phyloP scores from a whole-genome alignment of 2,888 invertebrate genomes.

The Cheilosia scutellata region DNA sequence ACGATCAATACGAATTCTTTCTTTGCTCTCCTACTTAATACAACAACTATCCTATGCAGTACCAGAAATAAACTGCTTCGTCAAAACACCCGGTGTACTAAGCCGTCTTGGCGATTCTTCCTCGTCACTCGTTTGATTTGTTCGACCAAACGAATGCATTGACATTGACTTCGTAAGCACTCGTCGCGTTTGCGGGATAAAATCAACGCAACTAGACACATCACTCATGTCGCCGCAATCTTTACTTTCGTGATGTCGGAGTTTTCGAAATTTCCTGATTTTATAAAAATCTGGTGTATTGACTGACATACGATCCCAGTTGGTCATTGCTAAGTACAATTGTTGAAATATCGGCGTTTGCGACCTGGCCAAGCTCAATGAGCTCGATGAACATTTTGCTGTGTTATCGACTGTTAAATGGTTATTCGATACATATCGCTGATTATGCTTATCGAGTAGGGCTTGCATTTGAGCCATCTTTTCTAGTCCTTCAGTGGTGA shows the following conservation, averaged over 20 bases:
- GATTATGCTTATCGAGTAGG: constrained; percentile 78
- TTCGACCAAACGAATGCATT: constrained; percentile 71
- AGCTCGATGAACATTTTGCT: constrained; percentile 76
- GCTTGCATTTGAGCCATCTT: constrained; percentile 58
- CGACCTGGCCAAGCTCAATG: constrained; percentile 79
- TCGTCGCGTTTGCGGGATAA: constrained; percentile 19
- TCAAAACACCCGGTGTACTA: constrained; percentile 57
- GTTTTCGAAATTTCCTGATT: constrained; percentile 77
- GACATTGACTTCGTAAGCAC: constrained; percentile 54
- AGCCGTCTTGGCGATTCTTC: constrained; percentile 50
- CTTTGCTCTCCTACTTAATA: background rate
- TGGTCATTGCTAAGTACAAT: constrained; percentile 83
- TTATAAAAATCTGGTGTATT: constrained; percentile 79
- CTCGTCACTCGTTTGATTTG: constrained; percentile 78
- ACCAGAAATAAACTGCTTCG: constrained; percentile 48
- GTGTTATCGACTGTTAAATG: constrained; percentile 76
- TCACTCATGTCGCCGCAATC: constrained; percentile 59
- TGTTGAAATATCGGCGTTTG: constrained; percentile 85
- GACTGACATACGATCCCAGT: constrained; percentile 82
- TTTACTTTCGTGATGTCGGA: constrained; percentile 70
- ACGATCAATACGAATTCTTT: background rate
- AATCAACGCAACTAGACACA: constrained; percentile 51
- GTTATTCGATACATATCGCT: constrained; percentile 77
- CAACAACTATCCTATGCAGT: constrained; percentile 8
- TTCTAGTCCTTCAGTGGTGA: constrained; percentile 35